phyloP scores from a whole-genome alignment of 2,888 invertebrate species.

The Drosophila rellima region DNA sequence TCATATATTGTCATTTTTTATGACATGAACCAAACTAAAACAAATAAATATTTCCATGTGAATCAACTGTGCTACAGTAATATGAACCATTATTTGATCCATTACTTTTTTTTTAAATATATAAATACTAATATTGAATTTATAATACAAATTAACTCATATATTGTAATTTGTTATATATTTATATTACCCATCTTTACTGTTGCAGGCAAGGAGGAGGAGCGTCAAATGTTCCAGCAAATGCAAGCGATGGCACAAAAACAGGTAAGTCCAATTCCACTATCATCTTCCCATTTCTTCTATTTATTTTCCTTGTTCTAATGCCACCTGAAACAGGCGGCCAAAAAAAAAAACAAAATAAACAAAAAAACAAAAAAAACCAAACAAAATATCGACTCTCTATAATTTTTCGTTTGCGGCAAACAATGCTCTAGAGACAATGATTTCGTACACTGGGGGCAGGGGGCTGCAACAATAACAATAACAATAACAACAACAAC shows the following conservation, averaged over 20 bases:
- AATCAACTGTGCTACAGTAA: too few relatives aligned
- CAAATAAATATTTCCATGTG: too few relatives aligned
- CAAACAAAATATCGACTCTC: conserved; percentile 29
- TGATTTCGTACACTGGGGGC: conserved; percentile 73
- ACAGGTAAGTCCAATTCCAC: conserved; percentile 89
- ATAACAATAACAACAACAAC: conserved; percentile 24
- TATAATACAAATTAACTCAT: too few relatives aligned
- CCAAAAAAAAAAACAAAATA: conserved; percentile 16
- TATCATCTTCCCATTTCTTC: conserved; percentile 1
- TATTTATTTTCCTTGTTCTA: conserved; percentile 10
- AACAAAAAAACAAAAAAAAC: conserved; percentile 7
- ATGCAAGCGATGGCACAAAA: conserved; percentile 98
- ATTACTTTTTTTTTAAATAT: too few relatives aligned
- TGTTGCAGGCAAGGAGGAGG: conserved; percentile 94
- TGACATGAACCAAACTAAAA: too few relatives aligned
- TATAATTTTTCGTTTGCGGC: conserved; percentile 55
- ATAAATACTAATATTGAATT: too few relatives aligned
- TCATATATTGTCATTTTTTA: too few relatives aligned
- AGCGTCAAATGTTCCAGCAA: conserved; percentile 98
- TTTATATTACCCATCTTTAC: too few relatives aligned
- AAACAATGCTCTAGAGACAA: conserved; percentile 81
- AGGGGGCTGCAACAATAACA: conserved; percentile 23
- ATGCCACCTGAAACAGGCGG: conserved; percentile 29
- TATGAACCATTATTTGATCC: too few relatives aligned
- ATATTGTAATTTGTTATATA: too few relatives aligned